Conservation (phyloP, 2,797 vertebrate genomes). For the Chaenodraco wilsoni region DNA sequence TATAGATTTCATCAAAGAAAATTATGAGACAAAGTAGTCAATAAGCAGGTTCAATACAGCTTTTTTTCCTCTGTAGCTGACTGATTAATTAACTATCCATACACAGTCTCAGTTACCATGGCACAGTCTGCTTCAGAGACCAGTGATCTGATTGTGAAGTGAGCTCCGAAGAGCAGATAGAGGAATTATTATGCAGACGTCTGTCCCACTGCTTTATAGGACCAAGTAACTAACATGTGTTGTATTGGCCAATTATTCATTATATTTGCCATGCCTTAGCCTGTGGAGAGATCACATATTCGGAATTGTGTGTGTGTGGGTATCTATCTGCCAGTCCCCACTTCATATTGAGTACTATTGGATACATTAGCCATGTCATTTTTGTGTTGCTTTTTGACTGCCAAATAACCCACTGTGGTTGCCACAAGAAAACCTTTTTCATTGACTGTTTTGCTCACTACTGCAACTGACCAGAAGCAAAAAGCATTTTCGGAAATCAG, state of each 20-base stretch:
- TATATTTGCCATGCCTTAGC: not conserved
- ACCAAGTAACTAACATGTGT: conserved; percentile 2
- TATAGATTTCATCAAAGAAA: not conserved
- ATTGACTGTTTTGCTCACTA: no score
- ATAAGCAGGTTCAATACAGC: no score
- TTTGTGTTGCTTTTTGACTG: no score
- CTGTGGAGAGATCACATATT: no score
- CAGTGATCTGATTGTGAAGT: conserved; percentile 17
- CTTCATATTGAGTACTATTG: no score
- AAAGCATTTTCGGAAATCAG: no score
- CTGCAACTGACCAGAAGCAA: no score
- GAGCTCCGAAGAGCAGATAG: conserved; percentile 7
- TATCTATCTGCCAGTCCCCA: no score
- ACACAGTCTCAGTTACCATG: not conserved
- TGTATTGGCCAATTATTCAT: not conserved
- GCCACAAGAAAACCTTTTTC: no score
- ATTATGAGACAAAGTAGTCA: not conserved
- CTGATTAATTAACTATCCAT: conserved; percentile 1
- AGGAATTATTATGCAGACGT: conserved; percentile 3
- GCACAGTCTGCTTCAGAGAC: conserved; percentile 7
- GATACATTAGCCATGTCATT: no score
- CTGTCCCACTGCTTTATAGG: not conserved
- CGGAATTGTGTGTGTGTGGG: no score
- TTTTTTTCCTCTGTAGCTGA: not conserved
- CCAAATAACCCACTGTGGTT: no score